Percentiles rank a stretch among this genome's conserved stretches.
These are phyloP conservation scores for Habroteleia sp. DNA, from an alignment of 2,888 invertebrate genomes.

Conservation along the genomic window DNA sequence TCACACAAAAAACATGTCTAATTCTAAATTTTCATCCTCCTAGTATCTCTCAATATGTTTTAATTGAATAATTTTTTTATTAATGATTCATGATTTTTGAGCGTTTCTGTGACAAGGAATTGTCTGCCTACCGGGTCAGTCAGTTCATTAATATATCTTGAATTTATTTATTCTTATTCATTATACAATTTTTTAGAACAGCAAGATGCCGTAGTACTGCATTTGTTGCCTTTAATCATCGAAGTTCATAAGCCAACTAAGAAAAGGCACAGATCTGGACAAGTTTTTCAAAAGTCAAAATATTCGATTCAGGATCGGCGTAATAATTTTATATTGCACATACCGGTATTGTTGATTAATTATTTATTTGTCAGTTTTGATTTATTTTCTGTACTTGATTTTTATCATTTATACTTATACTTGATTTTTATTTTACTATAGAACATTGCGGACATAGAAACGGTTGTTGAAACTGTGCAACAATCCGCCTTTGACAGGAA, in stretches of 20 bases:
- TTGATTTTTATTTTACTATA: constrained; percentile 6
- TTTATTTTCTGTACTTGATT: constrained; percentile 1
- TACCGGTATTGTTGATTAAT: constrained; percentile 7
- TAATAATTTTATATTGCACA: constrained; percentile 17
- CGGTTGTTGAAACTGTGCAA: constrained; percentile 3
- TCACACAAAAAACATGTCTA: no score
- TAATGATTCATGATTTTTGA: no score
- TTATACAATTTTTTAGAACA: constrained; percentile 17
- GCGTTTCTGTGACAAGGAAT: no score
- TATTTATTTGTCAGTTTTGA: constrained; percentile 6
- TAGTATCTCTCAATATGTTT: no score
- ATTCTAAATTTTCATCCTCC: no score
- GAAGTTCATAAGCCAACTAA: constrained; percentile 9
- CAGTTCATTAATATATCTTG: constrained; percentile 4
- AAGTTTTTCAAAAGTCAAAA: constrained; percentile 8
- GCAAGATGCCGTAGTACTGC: constrained; percentile 17
- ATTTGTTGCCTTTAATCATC: constrained; percentile 17
- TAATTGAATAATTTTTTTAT: no score
- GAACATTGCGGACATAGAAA: constrained; percentile 25
- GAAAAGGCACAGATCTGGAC: constrained; percentile 11
- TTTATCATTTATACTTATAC: neutral
- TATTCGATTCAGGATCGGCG: constrained; percentile 13
- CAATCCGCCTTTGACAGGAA: constrained; percentile 4
- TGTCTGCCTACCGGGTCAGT: no score
- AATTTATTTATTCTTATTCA: neutral